Base-by-base conservation (phyloP, 2,888 invertebrate species). In the Luperina nickerlii region DNA sequence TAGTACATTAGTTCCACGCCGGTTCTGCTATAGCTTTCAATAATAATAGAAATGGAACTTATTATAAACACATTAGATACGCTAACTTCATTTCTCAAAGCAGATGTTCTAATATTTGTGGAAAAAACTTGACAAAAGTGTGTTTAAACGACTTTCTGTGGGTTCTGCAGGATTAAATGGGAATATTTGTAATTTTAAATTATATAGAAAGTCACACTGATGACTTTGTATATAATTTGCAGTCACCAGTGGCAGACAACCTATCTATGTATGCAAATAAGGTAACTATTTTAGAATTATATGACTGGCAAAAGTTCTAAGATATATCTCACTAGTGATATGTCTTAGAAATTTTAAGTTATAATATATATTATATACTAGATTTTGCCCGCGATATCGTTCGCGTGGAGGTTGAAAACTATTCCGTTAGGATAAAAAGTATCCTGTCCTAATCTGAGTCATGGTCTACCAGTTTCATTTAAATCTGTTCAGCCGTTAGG, bases 21-120 rank as follows among this genome's bases (percentile, higher is more conserved):
- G 74, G 80, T 84, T 87, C 79, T 74, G 75, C 73, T 81, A 87
- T 87, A 83, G 81, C 89, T 90, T 92, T 91, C 91, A 91, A 91
- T 91, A 88, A 90, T 79, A 87, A 88, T 73, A 87, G 85, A 90
- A 89, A 87, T 69, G 63, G 78, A 84, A 80, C 88, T 91, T 93
- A 94, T 95, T 95, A 95, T 93, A 95, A 94, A 91, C 90, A 84
- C 85, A 95, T 95, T 95, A 94, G 93, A 86, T 82, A 93, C 92
- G 94, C 90, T 91, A 88, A 91, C 91, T 93, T 91, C 90, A 91
- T 90, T 82, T 89, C 48, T 74, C 54, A 74, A 85, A 87, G 92
- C 94, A 93, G 93, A 93, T 94, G 94, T 90, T 93, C 74, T 72
- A 86, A 91, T 90, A 82, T 90, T 88, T 79, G 76, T 76, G 27